Base-by-base conservation (phyloP, 2,113 vertebrate species). In the Pachyramphus minor region DNA sequence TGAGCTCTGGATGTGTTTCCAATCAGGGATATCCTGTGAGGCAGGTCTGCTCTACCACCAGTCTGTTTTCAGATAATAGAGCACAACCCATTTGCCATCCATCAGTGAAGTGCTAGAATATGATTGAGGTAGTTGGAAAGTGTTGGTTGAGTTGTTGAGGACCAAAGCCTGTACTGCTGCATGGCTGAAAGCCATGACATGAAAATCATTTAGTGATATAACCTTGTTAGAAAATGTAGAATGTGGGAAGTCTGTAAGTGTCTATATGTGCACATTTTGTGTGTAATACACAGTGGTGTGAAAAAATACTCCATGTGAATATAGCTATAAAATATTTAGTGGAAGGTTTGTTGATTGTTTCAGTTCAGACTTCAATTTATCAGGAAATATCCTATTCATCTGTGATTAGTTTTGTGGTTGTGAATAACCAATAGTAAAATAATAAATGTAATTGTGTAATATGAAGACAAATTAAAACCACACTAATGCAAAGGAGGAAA, bases 401-500 rank as follows among this genome's bases (percentile, higher is more conserved):
- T 90, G 52, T 78, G 66, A 92, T 93, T 88, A 96, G 83, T 87
- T 92, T 84, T 96, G 92, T 82, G 93, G 88, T 90, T 94, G 42
- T 66, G 92, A 90, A 66, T 93, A 93, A 89, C 62, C 90, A 96
- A 84, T 72, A 89, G 86, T 93, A 84, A 77, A 95, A 94, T 81
- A 95, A 93, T 90, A 94, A 93, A 93, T 88, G 86, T 72, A 90
- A 89, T 69, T 93, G 73, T 84, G 44, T 90, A 94, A 86, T 84
- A 92, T 33, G 49, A 87, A 90, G 90, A 79, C 66, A 96, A 97
- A 96, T 96, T 92, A 95, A 92, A 91, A 82, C 58, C 84, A 84
- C 56, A 19, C 58, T 60, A 87, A 76, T 75, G 58, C 42, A n/a
- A 60, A 81, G 64, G 68, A 74, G 44, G 47, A 60, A 45, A 22